phyloP scores from a whole-genome alignment of 2,888 invertebrate genomes.

The Mythimna vitellina region DNA sequence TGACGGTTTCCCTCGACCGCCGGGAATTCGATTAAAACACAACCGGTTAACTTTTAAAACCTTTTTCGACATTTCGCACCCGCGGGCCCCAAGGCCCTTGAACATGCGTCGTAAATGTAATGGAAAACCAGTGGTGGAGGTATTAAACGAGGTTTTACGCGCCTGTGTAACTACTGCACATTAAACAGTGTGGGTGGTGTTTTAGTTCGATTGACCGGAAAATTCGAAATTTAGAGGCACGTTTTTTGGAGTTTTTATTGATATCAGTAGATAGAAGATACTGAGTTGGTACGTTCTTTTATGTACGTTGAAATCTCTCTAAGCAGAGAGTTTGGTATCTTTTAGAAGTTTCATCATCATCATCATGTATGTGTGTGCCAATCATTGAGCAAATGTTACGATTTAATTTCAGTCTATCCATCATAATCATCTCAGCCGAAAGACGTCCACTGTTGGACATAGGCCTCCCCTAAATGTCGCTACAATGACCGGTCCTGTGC shows the following conservation, averaged over 20 bases:
- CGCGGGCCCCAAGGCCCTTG: constrained; percentile 59
- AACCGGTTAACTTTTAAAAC: constrained; percentile 80
- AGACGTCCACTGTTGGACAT: too few species aligned
- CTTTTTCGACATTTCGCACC: constrained; percentile 74
- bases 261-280: not conserved
- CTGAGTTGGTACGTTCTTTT: not conserved
- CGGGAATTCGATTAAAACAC: constrained; percentile 83
- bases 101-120: constrained; percentile 71
- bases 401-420: too few species aligned
- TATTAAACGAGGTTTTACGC: constrained; percentile 61
- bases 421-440: too few species aligned
- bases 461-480: too few species aligned
- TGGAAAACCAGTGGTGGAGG: constrained; percentile 72
- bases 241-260: constrained; percentile 2
- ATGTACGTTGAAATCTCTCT: not conserved
- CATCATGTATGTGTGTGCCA: too few species aligned
- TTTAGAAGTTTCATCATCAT: too few species aligned
- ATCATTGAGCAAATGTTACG: too few species aligned
- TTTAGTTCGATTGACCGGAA: constrained; percentile 57
- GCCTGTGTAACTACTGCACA: constrained; percentile 44
- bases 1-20: constrained; percentile 56
- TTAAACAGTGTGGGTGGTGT: constrained; percentile 43
- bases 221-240: constrained; percentile 39
- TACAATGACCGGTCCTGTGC: too few species aligned
- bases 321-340: not conserved